Base-by-base conservation (phyloP, 2,888 invertebrate genomes). In the Drosophila parthenogenetica region DNA sequence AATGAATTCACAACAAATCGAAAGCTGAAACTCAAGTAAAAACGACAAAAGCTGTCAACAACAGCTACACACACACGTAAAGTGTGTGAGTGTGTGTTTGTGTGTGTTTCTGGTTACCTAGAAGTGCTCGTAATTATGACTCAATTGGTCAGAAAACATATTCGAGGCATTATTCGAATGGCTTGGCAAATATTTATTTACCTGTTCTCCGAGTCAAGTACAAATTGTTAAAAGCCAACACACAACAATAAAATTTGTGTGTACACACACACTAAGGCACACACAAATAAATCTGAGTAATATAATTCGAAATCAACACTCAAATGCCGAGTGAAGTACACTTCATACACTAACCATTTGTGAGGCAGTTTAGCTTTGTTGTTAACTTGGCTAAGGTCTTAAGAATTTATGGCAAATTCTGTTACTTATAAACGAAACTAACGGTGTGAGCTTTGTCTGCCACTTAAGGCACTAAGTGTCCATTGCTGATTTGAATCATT, bases 141-240 rank as follows among this genome's bases (percentile, higher is more conserved):
- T 76, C 76, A 76, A 76, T 73, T 78, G 76, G 62, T 66, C 54
- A 59, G 59, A 62, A 65, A 65, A 50, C 61, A 65, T 62, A 77
- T 62, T 64, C 50, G 32, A 65, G 54, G 40, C 57, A 69, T 69
- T 78, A 73, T 73, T 60, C 66, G 70, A 74, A 78, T 77, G 62
- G 70, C 79, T 78, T 74, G 66, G 61, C 64, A 77, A 78, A 77
- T 79, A 79, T 79, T 77, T 77, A 79, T 59, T 77, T 77, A 77
- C 75, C 79, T 74, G 79, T 71, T 66, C 35, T 3, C 54, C 55
- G 68, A 53, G 69, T 76, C 61, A 62, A 78, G 74, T 73, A 77
- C 75, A 77, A 45, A 63, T 50, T 76, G 61, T 59, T 54, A 46
- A 65, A 69, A 78, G 55, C 45, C 43, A 77, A 73, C 45, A 32